Evolutionary conservation across 2,888 invertebrate species (phyloP), one percentile per base, ranked within the genome.

Genomic region (Stenoptilia bipunctidactyla): DNA sequence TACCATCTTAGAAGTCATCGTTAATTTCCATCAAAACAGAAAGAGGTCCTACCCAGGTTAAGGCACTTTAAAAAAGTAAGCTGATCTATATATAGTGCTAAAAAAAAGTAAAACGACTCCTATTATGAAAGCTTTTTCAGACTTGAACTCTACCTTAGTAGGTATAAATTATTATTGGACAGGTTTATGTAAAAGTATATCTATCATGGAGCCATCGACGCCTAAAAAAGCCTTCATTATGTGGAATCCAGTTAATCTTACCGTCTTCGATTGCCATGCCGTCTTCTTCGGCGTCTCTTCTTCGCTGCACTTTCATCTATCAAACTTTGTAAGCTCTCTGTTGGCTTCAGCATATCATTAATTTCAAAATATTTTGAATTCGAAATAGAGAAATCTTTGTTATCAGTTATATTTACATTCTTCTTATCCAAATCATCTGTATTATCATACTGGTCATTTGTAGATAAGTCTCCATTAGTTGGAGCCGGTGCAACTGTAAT

Each of bases 181-280:
- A 15, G 13, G 35, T 35, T 35, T n/a, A n/a, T n/a, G n/a, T n/a
- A n/a, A n/a, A n/a, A n/a, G n/a, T n/a, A n/a, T n/a, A n/a, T n/a
- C n/a, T n/a, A n/a, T n/a, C n/a, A n/a, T n/a, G n/a, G n/a, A n/a
- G n/a, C n/a, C n/a, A n/a, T n/a, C n/a, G n/a, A n/a, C n/a, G n/a
- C n/a, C n/a, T n/a, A n/a, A n/a, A n/a, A n/a, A n/a, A n/a, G n/a
- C n/a, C n/a, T n/a, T n/a, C n/a, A n/a, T n/a, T n/a, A n/a, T n/a
- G n/a, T n/a, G n/a, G n/a, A n/a, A n/a, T n/a, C n/a, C n/a, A n/a
- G n/a, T n/a, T n/a, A 8, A 8, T 20, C 13, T 34, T 66, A 83
- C 83, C 80, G 61, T 68, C 80, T 71, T 42, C 71, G 61, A 53
- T 74, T 79, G 40, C 79, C 80, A 46, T 82, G 82, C 48, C 82